These are phyloP conservation scores for Ichneumoninae sp. DNA, from an alignment of 2,888 invertebrate genomes.

Conservation along the genomic window DNA sequence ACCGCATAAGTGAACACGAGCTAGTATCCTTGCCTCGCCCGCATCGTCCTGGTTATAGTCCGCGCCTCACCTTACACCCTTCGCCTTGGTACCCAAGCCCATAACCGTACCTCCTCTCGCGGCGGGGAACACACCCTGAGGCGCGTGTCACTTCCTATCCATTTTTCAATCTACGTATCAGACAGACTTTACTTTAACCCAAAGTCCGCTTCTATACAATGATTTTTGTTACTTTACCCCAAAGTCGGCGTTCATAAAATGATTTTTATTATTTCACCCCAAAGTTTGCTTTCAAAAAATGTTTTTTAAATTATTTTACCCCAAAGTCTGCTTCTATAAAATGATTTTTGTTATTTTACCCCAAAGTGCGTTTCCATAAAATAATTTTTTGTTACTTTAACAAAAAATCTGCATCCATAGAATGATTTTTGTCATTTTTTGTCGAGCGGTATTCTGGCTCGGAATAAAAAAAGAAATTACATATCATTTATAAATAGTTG, in stretches of 20 bases:
- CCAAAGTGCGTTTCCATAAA: background rate
- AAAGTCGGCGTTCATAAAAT: background rate
- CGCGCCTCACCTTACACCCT: constrained; percentile 44
- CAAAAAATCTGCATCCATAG: background rate
- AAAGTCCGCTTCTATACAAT: background rate
- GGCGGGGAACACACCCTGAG: background rate
- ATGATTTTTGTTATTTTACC: background rate
- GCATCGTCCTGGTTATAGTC: constrained; percentile 48
- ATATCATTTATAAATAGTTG: background rate
- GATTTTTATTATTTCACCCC: background rate
- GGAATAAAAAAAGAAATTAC: background rate
- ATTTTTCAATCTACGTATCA: constrained; percentile 2
- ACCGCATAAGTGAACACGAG: constrained; percentile 3
- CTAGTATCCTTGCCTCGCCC: constrained; percentile 49
- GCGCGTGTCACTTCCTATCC: constrained; percentile 10
- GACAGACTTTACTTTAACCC: background rate
- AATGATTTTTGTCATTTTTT: background rate
- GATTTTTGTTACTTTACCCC: background rate
- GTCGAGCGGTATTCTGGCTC: background rate
- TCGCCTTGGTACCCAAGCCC: constrained; percentile 31
- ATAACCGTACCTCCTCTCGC: background rate
- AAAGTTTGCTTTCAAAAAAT: background rate
- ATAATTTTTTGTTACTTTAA: background rate
- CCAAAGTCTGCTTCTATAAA: background rate
- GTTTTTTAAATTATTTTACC: background rate